Conservation (phyloP, 2,888 invertebrate species). For the Trypoxylon attenuatum region DNA sequence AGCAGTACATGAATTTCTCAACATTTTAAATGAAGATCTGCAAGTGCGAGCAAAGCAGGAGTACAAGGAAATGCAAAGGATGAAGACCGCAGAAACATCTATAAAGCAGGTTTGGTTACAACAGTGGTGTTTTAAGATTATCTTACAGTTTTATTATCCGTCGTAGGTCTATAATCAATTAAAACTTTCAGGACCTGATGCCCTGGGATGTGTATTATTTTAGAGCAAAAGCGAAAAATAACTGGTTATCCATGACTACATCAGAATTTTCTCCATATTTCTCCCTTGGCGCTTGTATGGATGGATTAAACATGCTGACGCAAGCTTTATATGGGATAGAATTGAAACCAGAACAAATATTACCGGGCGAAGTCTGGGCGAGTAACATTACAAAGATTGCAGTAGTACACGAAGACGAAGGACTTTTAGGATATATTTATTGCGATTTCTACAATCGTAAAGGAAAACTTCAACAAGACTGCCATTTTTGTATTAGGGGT, state of each 20-base stretch:
- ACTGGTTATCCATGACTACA: conserved; percentile 82
- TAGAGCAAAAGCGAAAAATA: conserved; percentile 83
- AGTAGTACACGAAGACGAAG: conserved; percentile 89
- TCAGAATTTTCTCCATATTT: conserved; percentile 90
- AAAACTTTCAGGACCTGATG: conserved; percentile 59
- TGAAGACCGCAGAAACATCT: conserved; percentile 78
- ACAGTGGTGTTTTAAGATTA: conserved; percentile 4
- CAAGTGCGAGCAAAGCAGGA: conserved; percentile 83
- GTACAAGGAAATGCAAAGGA: conserved; percentile 83
- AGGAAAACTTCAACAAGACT: conserved; percentile 97
- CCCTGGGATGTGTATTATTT: conserved; percentile 94
- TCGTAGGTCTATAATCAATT: background rate
- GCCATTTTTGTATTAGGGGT: conserved; percentile 98
- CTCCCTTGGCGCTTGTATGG: conserved; percentile 96
- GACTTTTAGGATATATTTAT: conserved; percentile 93
- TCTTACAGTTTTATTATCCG: background rate
- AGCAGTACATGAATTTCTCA: conserved; percentile 87
- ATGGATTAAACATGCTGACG: conserved; percentile 94
- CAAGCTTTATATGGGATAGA: conserved; percentile 88
- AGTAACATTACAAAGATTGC: conserved; percentile 93
- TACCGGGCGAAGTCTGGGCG: conserved; percentile 88
- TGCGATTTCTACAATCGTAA: conserved; percentile 95
- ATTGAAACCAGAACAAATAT: conserved; percentile 81
- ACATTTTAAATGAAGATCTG: conserved; percentile 83
- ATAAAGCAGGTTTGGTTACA: conserved; percentile 44